phyloP scores from a whole-genome alignment of 2,797 vertebrate genomes.

The Agapornis canus region DNA sequence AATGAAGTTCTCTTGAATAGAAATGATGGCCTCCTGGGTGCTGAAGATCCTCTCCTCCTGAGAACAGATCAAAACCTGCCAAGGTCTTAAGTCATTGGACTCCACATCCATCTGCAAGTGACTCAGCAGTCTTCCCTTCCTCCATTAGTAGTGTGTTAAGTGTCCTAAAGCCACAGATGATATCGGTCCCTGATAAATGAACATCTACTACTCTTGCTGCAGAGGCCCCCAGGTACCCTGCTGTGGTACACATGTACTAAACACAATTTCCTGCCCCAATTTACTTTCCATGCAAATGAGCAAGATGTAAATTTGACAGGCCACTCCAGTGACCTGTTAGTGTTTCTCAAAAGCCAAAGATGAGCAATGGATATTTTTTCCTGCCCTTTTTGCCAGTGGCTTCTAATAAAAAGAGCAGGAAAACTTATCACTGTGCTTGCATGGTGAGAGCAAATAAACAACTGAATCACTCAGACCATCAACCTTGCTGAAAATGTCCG shows the following conservation, averaged over 20 bases:
- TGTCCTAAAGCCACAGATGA: neutral
- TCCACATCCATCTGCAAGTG: neutral
- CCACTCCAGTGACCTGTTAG: neutral
- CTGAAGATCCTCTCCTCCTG: neutral
- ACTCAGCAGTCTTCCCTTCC: neutral
- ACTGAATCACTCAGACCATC: neutral
- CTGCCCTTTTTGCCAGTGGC: neutral
- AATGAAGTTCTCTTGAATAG: neutral
- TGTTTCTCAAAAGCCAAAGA: neutral
- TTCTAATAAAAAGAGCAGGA: neutral
- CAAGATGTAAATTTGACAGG: neutral
- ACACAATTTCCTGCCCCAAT: neutral
- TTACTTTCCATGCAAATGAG: neutral
- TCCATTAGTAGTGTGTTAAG: neutral
- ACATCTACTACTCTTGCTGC: neutral
- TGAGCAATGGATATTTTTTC: neutral
- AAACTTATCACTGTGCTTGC: neutral
- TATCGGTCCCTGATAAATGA: neutral
- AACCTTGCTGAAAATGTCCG: neutral
- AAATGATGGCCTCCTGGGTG: neutral
- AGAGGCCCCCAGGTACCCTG: neutral
- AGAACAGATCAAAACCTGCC: neutral
- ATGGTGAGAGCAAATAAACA: neutral
- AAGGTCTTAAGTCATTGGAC: neutral
- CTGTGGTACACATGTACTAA: fast-evolving